Conservation (phyloP, 1,140 invertebrate species). For the Drosophila serrata region DNA sequence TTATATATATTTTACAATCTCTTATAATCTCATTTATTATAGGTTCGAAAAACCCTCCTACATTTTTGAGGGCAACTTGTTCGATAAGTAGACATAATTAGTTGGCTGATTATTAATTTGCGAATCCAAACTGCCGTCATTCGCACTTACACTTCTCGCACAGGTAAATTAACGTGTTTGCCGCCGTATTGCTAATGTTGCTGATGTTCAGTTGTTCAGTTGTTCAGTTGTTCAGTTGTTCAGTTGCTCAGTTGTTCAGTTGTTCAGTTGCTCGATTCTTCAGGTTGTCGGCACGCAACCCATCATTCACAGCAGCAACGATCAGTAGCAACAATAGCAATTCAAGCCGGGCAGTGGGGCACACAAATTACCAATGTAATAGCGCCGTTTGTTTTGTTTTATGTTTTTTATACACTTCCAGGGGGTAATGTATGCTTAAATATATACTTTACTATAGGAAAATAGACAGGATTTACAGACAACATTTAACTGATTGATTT, state of each 20-base stretch:
- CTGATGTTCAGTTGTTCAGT: conserved; percentile 8
- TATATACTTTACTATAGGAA: no score
- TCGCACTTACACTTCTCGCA: not conserved
- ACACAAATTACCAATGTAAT: conserved; percentile 71
- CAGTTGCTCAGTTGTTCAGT: conserved; percentile 2
- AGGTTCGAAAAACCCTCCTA: not conserved
- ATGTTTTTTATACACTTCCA: not conserved
- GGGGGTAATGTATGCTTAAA: not conserved
- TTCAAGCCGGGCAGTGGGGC: conserved; percentile 32
- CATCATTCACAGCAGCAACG: conserved; percentile 17
- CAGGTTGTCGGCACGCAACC: conserved; percentile 28
- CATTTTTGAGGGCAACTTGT: not conserved
- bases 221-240: conserved; percentile 11
- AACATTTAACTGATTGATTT: no score
- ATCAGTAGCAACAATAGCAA: conserved; percentile 21
- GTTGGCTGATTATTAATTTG: conserved; percentile 30
- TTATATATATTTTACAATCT: not conserved
- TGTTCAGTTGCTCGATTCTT: conserved; percentile 12
- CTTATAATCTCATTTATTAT: not conserved
- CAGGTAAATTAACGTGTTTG: conserved; percentile 20
- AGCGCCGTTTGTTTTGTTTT: conserved; percentile 44
- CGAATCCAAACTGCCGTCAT: conserved; percentile 12
- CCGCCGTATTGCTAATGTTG: conserved; percentile 4
- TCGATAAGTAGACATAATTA: conserved; percentile 28
- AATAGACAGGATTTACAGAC: no score